phyloP scores from a whole-genome alignment of 2,113 vertebrate species.

The Phodopus roborovskii region DNA sequence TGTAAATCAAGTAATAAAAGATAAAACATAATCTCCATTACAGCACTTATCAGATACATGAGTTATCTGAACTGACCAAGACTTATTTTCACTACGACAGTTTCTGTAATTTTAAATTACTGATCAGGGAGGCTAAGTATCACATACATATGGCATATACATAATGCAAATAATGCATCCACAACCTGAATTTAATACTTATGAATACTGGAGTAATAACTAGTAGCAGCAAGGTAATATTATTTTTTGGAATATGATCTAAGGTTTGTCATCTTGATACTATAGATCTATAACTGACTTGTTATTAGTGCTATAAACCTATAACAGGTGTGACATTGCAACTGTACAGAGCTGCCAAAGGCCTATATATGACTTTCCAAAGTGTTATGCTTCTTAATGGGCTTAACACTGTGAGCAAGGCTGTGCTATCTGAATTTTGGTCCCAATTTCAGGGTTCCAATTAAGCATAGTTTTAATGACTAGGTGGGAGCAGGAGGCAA shows the following conservation, averaged over 20 bases:
- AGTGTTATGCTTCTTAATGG: slow-evolving; percentile 72
- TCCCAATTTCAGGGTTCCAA: background rate
- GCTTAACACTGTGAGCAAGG: slow-evolving; percentile 37
- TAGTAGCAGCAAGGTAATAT: slow-evolving; percentile 71
- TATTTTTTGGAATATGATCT: slow-evolving; percentile 46
- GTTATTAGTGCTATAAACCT: slow-evolving; percentile 56
- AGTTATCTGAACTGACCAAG: slow-evolving; percentile 49
- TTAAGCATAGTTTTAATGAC: background rate
- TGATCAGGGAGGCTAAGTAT: slow-evolving; percentile 49
- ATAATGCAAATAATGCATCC: slow-evolving; percentile 57
- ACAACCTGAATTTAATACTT: slow-evolving; percentile 50
- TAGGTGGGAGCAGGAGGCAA: background rate
- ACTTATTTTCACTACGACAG: slow-evolving; percentile 54
- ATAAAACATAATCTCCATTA: slow-evolving; percentile 53
- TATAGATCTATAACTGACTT: slow-evolving; percentile 6
- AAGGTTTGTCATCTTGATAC: slow-evolving; percentile 47
- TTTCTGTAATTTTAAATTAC: slow-evolving; percentile 62
- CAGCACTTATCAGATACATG: slow-evolving; percentile 43
- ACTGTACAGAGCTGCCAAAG: slow-evolving; percentile 66
- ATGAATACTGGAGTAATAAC: slow-evolving; percentile 34
- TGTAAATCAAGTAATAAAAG: slow-evolving; percentile 64
- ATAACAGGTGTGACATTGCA: slow-evolving; percentile 43
- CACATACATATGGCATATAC: slow-evolving; percentile 63
- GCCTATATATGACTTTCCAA: slow-evolving; percentile 61
- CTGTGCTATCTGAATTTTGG: slow-evolving; percentile 41